Base-by-base conservation (phyloP, 2,888 invertebrate genomes). In the Macrostomum cliftonense region DNA sequence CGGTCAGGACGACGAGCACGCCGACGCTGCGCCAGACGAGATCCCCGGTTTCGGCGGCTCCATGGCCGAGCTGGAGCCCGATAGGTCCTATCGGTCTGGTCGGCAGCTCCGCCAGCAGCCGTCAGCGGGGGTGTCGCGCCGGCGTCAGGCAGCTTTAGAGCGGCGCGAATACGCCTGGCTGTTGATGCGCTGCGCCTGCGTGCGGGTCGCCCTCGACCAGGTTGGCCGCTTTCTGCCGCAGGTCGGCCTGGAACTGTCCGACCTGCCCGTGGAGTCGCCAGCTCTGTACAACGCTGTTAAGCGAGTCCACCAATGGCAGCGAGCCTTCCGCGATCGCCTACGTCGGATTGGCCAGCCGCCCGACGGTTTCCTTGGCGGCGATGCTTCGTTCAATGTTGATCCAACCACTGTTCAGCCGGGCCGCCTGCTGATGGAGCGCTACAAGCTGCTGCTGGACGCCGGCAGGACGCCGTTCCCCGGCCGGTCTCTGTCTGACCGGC, bases 201-300 rank as follows among this genome's bases (percentile, higher is more conserved):
- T 93, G 52, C 79, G 82, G 59, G 77, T 89, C 52, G 80, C 85
- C 46, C 81, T 84, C 57, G 76, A 78, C 54, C 83, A 87, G 63
- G 70, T 99, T 38, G 81, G 81, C 59, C 80, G 83, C 59, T 91
- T 97, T 72, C 75, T 95, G 2, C 79, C 79, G 55, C 76, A 83
- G 39, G 83, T 86, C 56, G 88, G 19, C 40, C 40, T 40, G 19
- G 16, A 40, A 17, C 40, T 40, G 16, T 40, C 36, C n/a, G 93
- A 95, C 71, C 73, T 95, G 51, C 88, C 93, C 17, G 87, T 88
- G 14, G 81, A 85, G 20, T 89, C 89, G 63, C 93, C 95, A 0
- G 76, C 88, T 57, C 81, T 93, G 47, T 91, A 95, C 69, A 82
- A 83, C 21, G 80, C 84, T 28, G 70, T 95, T 53, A 78, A 86